Base-by-base conservation (phyloP, 37 sponge, comb jelly and placozoan genomes). In the Theonella swinhoei region DNA sequence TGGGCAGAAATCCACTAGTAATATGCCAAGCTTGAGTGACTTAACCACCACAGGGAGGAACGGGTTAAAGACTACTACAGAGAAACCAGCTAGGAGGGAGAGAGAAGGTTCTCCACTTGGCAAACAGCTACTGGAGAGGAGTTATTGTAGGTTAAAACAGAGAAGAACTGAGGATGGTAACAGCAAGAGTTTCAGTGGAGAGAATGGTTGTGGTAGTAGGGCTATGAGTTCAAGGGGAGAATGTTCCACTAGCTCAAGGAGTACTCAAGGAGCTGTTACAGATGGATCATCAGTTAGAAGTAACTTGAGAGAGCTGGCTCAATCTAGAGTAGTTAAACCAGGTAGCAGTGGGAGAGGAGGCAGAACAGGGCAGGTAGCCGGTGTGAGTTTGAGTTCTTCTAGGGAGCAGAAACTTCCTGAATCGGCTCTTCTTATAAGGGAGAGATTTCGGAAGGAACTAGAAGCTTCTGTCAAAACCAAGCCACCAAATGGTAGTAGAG, bases 1-100 rank as follows among this genome's bases (percentile, higher is more conserved):
- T 29, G 67, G 80, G 62, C 59, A 75, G 69, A 87, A 87, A 31
- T 36, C 62, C 23, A 1, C 1, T 1, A 33, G 25, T 22, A 47
- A 14, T 47, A 14, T 7, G 14, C 54, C 54, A 47, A 47, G 54
- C 14, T 17, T 7, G 14, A 47, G 11, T 7, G 54, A 47, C 14
- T 14, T 17, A 17, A 47, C 14, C 7, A 58, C 63, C 9, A 54
- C 26, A 77, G 35, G 24, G n/a, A 33, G 33, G 60, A 75, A 40
- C 29, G 20, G 23, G 4, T 38, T 11, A 37, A 19, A 66, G 68
- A 19, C 24, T 22, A 34, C 61, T 4, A 1, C 75, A 39, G 23
- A n/a, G 25, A 33, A 28, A 1, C 66, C 66, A 7, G 42, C 11
- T 39, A 42, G 73, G 38, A 72, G 19, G 33, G 29, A 59, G 22